Evolutionary conservation across 2,113 vertebrate genomes (phyloP).

Genomic region (Lasiurus cinereus): DNA sequence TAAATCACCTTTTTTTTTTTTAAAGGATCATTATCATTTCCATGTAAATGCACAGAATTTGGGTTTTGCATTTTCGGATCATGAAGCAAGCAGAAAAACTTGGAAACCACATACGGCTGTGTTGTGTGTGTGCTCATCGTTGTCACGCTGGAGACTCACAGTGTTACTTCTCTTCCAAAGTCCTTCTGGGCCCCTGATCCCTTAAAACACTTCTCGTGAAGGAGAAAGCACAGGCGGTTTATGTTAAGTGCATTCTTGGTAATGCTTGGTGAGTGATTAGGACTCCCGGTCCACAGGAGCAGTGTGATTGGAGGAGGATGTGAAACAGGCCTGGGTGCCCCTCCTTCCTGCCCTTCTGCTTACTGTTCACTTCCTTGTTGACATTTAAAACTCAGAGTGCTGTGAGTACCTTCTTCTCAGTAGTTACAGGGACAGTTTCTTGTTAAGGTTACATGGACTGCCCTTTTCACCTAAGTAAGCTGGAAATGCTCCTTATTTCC

Average conservation of each 20-base stretch:
- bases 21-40: background rate
- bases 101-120: fast-evolving
- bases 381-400: fast-evolving
- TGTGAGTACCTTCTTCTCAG: fast-evolving
- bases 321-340: background rate
- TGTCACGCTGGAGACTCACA: fast-evolving
- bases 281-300: fast-evolving
- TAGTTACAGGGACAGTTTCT: fast-evolving
- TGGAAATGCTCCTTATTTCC: fast-evolving
- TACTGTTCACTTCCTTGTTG: background rate
- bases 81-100: background rate
- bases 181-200: background rate
- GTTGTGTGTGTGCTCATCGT: fast-evolving
- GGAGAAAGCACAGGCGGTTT: background rate
- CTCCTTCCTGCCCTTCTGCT: too few species aligned
- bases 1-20: background rate
- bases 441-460: fast-evolving
- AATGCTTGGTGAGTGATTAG: background rate
- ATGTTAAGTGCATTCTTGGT: fast-evolving
- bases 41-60: background rate
- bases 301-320: background rate
- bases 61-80: background rate
- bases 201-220: background rate
- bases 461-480: fast-evolving
- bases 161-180: fast-evolving